phyloP scores from a whole-genome alignment of 2,113 vertebrate genomes.

The Notechis scutatus region DNA sequence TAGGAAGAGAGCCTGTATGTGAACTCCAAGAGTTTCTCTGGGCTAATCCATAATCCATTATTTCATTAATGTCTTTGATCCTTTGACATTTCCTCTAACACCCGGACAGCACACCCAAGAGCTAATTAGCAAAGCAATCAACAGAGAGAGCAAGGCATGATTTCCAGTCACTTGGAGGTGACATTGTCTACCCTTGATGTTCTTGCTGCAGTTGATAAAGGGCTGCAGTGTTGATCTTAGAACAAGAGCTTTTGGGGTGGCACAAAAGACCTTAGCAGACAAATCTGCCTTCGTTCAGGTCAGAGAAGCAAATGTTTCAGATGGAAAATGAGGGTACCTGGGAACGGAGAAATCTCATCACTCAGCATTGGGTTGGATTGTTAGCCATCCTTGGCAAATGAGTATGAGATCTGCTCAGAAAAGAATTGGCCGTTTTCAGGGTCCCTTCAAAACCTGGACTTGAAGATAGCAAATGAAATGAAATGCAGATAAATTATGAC shows the following conservation, averaged over 20 bases:
- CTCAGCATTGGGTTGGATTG: not conserved
- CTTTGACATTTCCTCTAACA: constrained; percentile 22
- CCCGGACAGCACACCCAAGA: not conserved
- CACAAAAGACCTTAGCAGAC: not conserved
- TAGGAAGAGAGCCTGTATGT: not conserved
- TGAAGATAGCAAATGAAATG: not conserved
- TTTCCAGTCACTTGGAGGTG: not conserved
- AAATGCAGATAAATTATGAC: not conserved
- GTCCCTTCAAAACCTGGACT: not conserved
- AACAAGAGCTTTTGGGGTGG: not conserved
- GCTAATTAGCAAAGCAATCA: not conserved
- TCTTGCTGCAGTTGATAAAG: not conserved
- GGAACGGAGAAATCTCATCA: not conserved
- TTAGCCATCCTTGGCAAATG: not conserved
- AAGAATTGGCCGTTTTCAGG: not conserved
- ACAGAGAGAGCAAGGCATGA: not conserved
- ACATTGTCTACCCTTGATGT: not conserved
- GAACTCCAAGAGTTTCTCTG: not conserved
- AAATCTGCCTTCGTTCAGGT: not conserved
- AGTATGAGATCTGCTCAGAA: not conserved
- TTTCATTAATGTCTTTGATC: constrained; percentile 21
- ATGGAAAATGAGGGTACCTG: not conserved
- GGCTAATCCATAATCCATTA: not conserved
- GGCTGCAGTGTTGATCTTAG: accelerated
- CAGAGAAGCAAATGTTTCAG: not conserved